Percentiles rank a stretch among this genome's conserved stretches.
These are phyloP conservation scores for Escarpia spicata DNA, from an alignment of 2,888 invertebrate genomes.

Conservation along the genomic window DNA sequence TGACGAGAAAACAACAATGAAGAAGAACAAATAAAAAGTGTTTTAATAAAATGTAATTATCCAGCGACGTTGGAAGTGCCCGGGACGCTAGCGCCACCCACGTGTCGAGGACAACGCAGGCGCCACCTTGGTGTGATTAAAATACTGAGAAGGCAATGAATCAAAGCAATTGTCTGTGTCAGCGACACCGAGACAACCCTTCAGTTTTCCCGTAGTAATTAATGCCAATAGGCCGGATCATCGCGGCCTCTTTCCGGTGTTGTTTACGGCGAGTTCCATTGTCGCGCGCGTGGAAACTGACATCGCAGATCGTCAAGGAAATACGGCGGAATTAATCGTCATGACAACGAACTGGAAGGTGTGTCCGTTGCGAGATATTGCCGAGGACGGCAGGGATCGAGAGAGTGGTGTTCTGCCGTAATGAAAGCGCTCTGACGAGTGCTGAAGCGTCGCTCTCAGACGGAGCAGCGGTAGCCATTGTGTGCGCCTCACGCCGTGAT, in stretches of 20 bases:
- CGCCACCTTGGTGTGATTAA: constrained; percentile 5
- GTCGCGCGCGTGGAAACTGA: neutral
- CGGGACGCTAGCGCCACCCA: neutral
- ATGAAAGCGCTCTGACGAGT: neutral
- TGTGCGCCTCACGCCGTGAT: neutral
- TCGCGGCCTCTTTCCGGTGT: neutral
- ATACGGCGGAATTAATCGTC: neutral
- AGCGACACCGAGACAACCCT: neutral
- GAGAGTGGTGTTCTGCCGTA: neutral
- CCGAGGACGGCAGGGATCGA: neutral
- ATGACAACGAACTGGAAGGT: neutral
- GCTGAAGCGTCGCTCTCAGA: neutral
- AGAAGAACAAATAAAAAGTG: neutral
- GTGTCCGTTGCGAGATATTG: neutral
- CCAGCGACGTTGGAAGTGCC: neutral
- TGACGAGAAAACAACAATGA: neutral
- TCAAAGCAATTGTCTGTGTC: neutral
- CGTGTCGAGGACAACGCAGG: neutral
- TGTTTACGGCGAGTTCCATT: neutral
- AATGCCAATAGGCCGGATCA: neutral
- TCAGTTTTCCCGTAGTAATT: neutral
- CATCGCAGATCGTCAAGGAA: neutral
- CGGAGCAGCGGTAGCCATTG: neutral
- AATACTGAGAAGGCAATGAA: constrained; percentile 2
- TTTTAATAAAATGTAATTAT: neutral